Evolutionary conservation across 2,797 vertebrate species (phyloP).

Genomic region (Agapornis canus): DNA sequence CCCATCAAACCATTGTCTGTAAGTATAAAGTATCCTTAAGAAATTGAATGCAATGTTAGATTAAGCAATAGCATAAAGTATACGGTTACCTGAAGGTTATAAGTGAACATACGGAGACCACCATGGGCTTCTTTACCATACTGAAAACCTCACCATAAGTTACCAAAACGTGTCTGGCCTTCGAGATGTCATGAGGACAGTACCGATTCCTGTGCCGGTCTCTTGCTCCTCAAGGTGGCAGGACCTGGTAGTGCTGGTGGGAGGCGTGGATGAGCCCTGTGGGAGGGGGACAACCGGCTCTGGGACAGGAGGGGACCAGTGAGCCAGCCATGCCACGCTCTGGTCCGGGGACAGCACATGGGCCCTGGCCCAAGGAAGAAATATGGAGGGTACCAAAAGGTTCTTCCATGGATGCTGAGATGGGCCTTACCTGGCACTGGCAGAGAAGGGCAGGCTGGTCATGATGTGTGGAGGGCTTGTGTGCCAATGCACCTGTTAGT

Average conservation of each 20-base stretch:
- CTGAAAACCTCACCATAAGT: neutral
- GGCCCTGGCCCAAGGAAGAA: too few relatives aligned
- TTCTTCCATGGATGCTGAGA: neutral
- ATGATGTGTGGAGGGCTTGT: neutral
- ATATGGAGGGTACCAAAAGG: neutral
- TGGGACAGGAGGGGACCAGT: neutral
- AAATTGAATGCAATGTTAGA: conserved; percentile 60
- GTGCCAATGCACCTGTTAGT: rapidly evolving
- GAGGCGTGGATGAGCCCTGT: neutral
- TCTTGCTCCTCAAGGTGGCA: conserved; percentile 45
- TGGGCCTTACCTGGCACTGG: neutral
- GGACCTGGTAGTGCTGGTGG: neutral
- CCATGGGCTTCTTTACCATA: neutral
- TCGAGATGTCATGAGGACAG: neutral
- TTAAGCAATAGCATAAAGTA: conserved; percentile 43
- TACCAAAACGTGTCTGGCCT: neutral
- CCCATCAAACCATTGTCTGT: conserved; percentile 51
- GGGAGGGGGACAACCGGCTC: rapidly evolving
- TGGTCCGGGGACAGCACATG: neutral
- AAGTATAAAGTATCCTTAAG: conserved; percentile 57
- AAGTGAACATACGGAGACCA: neutral
- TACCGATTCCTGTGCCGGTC: neutral
- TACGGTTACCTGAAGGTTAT: neutral
- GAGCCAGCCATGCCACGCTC: neutral
- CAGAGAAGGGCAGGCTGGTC: neutral